A percentile compares a stretch with the other conserved stretches of the same genome.
Conservation (phyloP, 2,797 vertebrate species). For the Tadarida brasiliensis region DNA sequence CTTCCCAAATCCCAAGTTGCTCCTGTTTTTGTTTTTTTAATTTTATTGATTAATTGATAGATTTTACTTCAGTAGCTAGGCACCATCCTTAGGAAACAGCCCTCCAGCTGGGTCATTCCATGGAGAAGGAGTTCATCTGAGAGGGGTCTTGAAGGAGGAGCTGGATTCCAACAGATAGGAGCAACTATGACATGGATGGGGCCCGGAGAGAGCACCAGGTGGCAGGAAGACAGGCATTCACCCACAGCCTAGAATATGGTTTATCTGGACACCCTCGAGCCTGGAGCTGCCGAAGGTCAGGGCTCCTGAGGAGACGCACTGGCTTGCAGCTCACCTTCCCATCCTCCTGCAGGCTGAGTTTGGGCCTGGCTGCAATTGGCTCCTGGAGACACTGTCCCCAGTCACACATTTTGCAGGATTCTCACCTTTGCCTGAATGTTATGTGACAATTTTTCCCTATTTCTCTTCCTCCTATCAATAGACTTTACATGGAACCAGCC, state of each 20-base stretch:
- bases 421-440: background rate
- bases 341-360: background rate
- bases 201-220: background rate
- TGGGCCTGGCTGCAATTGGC: background rate
- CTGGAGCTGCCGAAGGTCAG: background rate
- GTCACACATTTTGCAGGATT: background rate
- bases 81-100: background rate
- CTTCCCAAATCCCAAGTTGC: background rate
- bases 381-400: background rate
- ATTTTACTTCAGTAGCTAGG: background rate
- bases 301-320: background rate
- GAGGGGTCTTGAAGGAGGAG: background rate
- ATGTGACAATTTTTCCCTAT: background rate
- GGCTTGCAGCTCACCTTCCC: background rate
- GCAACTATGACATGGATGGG: background rate
- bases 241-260: background rate
- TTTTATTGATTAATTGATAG: background rate
- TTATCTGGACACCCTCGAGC: background rate
- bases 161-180: background rate
- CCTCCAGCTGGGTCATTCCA: background rate
- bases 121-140: background rate
- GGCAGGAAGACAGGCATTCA: background rate
- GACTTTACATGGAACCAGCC: background rate
- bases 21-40: background rate
- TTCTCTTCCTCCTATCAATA: background rate